Conservation (phyloP, 2,797 vertebrate genomes). For the Neoniphon sammara region DNA sequence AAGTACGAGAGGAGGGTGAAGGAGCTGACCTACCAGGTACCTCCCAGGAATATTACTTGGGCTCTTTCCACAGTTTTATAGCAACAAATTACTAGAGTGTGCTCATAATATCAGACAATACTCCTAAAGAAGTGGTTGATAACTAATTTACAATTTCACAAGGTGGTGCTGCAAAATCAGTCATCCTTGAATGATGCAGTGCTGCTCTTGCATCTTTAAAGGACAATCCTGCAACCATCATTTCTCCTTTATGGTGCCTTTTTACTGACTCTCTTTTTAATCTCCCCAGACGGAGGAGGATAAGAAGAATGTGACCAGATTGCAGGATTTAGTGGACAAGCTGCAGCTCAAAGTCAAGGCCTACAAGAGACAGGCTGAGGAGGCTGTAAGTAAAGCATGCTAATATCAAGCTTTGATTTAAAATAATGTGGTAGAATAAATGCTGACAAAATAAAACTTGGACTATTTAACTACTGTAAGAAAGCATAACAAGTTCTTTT, state of each 20-base stretch:
- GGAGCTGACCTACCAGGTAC: slow-evolving; percentile 84
- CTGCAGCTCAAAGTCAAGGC: slow-evolving; percentile 87
- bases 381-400: slow-evolving; percentile 81
- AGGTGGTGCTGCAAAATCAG: too few species aligned
- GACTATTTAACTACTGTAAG: background rate
- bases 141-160: background rate
- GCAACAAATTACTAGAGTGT: too few species aligned
- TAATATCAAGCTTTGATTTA: background rate
- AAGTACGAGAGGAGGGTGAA: slow-evolving; percentile 77
- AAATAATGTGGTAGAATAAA: background rate
- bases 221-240: too few species aligned
- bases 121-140: background rate
- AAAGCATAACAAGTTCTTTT: background rate
- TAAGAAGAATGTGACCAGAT: slow-evolving; percentile 85
- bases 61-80: background rate
- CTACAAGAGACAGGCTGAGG: slow-evolving; percentile 87
- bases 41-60: background rate
- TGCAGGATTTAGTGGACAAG: slow-evolving; percentile 88
- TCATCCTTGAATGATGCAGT: too few species aligned
- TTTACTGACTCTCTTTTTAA: background rate
- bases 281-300: slow-evolving; percentile 82
- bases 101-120: background rate
- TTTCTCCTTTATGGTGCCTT: background rate
- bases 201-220: too few species aligned
- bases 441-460: background rate